Evolutionary conservation across 2,888 invertebrate species (phyloP), one percentile per base, ranked within the genome.

Genomic region (Ischnura elegans): DNA sequence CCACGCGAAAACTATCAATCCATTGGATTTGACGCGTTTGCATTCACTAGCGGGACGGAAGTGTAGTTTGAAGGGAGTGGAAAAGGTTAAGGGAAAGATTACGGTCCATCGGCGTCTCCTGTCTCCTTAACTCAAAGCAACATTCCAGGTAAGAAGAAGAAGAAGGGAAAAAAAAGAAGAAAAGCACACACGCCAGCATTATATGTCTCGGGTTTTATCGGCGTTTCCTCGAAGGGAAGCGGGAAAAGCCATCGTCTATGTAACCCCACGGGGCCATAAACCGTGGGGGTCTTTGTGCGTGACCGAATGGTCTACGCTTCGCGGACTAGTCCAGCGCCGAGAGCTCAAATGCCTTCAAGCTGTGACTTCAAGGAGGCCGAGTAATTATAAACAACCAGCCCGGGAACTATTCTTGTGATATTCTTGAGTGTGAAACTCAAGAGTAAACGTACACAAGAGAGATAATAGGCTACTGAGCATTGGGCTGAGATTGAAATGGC

Each of bases 1-100:
- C 61, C 61, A 21, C 61, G n/a, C 61, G 5, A 16, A n/a, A 21
- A 25, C 61, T 25, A 2, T 61, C 25, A 61, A 61, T 61, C 61
- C 61, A 61, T 61, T 25, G 61, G 61, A 61, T 61, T 61, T 1
- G 25, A 25, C n/a, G 5, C 61, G n/a, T 61, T 61, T 61, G 61
- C 61, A 61, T 61, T 61, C 61, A 21, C 25, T 25, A 21, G 25
- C 51, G 25, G 61, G 61, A n/a, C 61, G 61, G 61, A 61, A 61
- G 61, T 61, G 61, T 6, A 61, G 61, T 16, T n/a, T 16, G 61
- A 25, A 61, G 21, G 61, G 61, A 25, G 61, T 25, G 61, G 61
- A 61, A 61, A 61, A 61, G 61, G 61, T 61, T 61, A 61, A 61
- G 61, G n/a, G 61, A 61, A 61, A 61, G 61, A 61, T 21, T 61